phyloP scores from a whole-genome alignment of 92 coral and sea anemone species.

The Siderastrea siderea region DNA sequence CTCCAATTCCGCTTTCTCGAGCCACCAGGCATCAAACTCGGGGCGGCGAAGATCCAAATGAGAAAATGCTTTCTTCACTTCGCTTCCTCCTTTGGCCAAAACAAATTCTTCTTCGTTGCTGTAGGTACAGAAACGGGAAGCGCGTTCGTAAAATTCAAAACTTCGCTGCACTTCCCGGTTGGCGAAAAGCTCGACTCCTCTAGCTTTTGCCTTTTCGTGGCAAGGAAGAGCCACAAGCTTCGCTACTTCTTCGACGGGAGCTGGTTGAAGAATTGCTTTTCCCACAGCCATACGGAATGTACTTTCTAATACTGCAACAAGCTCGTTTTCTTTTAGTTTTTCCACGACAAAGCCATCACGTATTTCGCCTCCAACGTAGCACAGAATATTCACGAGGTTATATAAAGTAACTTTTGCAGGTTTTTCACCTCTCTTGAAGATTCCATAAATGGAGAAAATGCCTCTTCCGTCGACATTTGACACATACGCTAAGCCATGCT shows the following conservation, averaged over 20 bases:
- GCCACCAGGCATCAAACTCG: slow-evolving; percentile 81
- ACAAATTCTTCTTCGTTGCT: slow-evolving; percentile 58
- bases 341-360: slow-evolving; percentile 76
- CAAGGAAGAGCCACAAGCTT: slow-evolving; percentile 62
- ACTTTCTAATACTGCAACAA: slow-evolving; percentile 44
- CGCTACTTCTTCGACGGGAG: slow-evolving; percentile 73
- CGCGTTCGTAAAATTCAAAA: slow-evolving; percentile 66
- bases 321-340: slow-evolving; percentile 61
- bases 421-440: slow-evolving; percentile 65
- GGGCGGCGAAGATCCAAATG: slow-evolving; percentile 56
- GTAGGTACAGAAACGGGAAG: slow-evolving; percentile 38
- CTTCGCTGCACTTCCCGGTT: slow-evolving; percentile 49
- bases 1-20: slow-evolving; percentile 66
- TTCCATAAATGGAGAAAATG: slow-evolving; percentile 62
- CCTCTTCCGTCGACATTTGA: slow-evolving; percentile 82
- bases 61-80: slow-evolving; percentile 36
- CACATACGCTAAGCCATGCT: slow-evolving; percentile 65
- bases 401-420: slow-evolving; percentile 44
- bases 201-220: slow-evolving; percentile 57
- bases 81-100: slow-evolving; percentile 53
- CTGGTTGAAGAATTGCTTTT: slow-evolving; percentile 50
- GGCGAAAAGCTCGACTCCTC: slow-evolving; percentile 21
- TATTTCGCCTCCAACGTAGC: slow-evolving; percentile 76
- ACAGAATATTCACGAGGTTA: slow-evolving; percentile 65
- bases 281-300: slow-evolving; percentile 48